Percentiles rank a stretch among this genome's conserved stretches.
These are phyloP conservation scores for Aphaenogaster floridana DNA, from an alignment of 1,140 invertebrate species.

Conservation along the genomic window DNA sequence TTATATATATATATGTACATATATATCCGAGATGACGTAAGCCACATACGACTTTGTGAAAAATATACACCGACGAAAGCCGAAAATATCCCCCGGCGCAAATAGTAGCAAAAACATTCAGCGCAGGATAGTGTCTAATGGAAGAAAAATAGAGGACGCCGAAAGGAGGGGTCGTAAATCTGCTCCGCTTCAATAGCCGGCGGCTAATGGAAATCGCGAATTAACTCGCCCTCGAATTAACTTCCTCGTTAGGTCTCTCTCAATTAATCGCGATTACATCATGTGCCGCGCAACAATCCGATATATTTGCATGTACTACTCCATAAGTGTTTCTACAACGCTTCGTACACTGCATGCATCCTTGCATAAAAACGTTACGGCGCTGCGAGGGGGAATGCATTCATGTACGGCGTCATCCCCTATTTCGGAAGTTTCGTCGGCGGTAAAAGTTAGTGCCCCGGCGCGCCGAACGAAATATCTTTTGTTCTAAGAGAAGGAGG, in stretches of 20 bases:
- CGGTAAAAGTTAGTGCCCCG: constrained; percentile 36
- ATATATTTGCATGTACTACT: background rate
- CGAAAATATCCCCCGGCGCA: constrained; percentile 14
- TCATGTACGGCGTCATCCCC: background rate
- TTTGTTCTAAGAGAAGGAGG: constrained; percentile 10
- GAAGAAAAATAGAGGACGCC: constrained; percentile 60
- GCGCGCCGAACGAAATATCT: constrained; percentile 23
- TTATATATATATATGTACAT: background rate
- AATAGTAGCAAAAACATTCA: constrained; percentile 32
- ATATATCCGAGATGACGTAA: background rate
- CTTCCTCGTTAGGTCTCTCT: constrained; percentile 19
- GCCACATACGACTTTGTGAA: constrained; percentile 3
- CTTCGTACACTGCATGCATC: background rate
- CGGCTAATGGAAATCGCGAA: constrained; percentile 56
- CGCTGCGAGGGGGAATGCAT: background rate
- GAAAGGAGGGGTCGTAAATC: constrained; percentile 38
- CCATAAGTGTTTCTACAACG: background rate
- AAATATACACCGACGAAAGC: constrained; percentile 9
- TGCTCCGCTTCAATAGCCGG: constrained; percentile 48
- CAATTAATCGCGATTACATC: constrained; percentile 43
- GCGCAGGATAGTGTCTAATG: constrained; percentile 26
- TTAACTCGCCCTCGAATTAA: constrained; percentile 37
- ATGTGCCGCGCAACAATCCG: background rate
- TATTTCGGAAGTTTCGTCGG: constrained; percentile 11
- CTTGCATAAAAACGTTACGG: background rate